Percentiles rank a stretch among this genome's conserved stretches.
phyloP scores from a whole-genome alignment of 1,140 invertebrate species.

The Caerostris darwini region DNA sequence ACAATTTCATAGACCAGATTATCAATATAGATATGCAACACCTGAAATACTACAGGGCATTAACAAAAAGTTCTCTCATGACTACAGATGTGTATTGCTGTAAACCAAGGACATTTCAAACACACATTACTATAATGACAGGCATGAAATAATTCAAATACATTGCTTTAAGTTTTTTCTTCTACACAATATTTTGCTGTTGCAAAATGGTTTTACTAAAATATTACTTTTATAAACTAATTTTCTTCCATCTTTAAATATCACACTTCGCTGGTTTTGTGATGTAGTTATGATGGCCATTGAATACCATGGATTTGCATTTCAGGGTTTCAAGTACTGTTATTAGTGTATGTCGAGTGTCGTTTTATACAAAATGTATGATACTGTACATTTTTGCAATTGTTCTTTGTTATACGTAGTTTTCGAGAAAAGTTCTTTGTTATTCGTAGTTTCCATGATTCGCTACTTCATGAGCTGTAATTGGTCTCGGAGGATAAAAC shows the following conservation, averaged over 20 bases:
- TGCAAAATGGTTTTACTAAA: too few relatives aligned
- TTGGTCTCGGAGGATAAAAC: neutral
- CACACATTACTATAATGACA: too few relatives aligned
- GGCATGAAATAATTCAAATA: too few relatives aligned
- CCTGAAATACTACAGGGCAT: too few relatives aligned
- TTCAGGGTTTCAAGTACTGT: neutral
- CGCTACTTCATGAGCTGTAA: neutral
- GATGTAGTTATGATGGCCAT: neutral
- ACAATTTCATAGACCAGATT: too few relatives aligned
- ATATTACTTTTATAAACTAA: neutral
- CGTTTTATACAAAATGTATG: neutral
- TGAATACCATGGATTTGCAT: neutral
- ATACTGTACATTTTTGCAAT: neutral
- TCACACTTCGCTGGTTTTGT: neutral
- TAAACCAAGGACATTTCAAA: too few relatives aligned
- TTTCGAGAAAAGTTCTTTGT: neutral
- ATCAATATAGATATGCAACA: too few relatives aligned
- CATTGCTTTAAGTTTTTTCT: too few relatives aligned
- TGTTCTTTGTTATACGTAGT: neutral
- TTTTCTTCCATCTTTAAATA: too few relatives aligned
- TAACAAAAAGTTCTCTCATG: too few relatives aligned
- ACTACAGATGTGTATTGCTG: too few relatives aligned
- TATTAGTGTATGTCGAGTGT: neutral
- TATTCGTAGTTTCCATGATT: neutral
- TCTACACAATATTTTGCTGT: too few relatives aligned